Conservation (phyloP, 2,113 vertebrate genomes). For the Cromileptes altivelis region DNA sequence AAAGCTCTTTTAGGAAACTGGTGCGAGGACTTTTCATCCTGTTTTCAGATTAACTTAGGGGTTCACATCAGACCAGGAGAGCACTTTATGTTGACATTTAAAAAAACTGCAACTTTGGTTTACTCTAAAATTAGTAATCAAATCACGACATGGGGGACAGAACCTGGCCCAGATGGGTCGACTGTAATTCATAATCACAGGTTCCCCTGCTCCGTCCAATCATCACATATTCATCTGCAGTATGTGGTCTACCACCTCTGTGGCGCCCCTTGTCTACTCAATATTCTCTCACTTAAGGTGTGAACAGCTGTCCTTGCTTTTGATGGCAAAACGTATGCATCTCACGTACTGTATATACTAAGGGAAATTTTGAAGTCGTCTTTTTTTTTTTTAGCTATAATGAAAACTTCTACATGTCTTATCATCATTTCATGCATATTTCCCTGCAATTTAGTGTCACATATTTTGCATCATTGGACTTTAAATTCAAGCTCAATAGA, state of each 20-base stretch:
- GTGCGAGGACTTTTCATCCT: too few species aligned
- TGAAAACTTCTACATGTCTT: not conserved
- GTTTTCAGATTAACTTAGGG: not conserved
- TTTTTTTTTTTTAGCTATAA: not conserved
- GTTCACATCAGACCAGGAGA: not conserved
- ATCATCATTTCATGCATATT: not conserved
- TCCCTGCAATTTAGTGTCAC: not conserved
- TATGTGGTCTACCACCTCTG: conserved; percentile 40
- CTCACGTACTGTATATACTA: conserved; percentile 18
- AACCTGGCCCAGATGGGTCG: conserved; percentile 34
- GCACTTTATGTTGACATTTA: not conserved
- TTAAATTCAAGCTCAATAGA: not conserved
- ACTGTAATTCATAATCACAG: conserved; percentile 51
- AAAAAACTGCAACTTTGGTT: not conserved
- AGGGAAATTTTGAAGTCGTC: conserved; percentile 13
- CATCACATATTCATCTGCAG: conserved; percentile 57
- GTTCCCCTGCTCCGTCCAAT: conserved; percentile 42
- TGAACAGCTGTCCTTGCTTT: conserved; percentile 53
- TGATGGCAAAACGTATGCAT: conserved; percentile 35
- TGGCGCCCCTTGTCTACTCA: conserved; percentile 45
- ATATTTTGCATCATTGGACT: not conserved
- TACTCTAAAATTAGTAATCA: conserved; percentile 24
- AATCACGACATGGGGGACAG: conserved; percentile 1
- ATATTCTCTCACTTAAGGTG: conserved; percentile 44
- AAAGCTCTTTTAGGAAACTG: not conserved